phyloP scores from a whole-genome alignment of 2,113 vertebrate genomes.

The Ia io region DNA sequence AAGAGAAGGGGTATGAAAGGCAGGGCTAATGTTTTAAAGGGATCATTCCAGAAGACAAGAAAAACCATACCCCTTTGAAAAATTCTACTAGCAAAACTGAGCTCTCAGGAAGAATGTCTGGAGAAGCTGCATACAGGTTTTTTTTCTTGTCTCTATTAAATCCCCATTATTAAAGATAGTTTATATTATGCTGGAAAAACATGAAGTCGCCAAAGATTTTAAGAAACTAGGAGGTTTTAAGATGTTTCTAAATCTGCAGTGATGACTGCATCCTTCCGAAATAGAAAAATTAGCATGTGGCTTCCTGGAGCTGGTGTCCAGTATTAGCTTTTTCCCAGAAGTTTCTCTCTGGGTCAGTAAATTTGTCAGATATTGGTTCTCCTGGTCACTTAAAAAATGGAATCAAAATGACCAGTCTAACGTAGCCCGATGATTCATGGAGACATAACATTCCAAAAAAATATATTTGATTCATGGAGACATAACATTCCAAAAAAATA shows the following conservation, averaged over 20 bases:
- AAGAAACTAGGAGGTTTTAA: conserved; percentile 3
- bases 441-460: conserved; percentile 40
- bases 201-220: not conserved
- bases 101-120: not conserved
- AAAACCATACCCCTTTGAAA: not conserved
- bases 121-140: not conserved
- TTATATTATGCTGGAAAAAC: not conserved
- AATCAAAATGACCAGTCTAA: conserved; percentile 38
- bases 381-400: conserved; percentile 52
- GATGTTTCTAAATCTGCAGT: not conserved
- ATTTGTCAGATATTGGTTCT: conserved; percentile 48
- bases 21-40: not conserved
- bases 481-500: conserved; percentile 40
- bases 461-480: conserved; percentile 43
- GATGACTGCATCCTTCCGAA: not conserved
- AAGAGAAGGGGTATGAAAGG: not conserved
- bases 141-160: not conserved
- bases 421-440: conserved; percentile 53
- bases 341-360: conserved; percentile 29
- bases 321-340: conserved; percentile 29
- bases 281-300: not conserved
- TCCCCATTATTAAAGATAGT: not conserved
- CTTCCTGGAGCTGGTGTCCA: not conserved
- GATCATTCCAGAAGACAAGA: not conserved
- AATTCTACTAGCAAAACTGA: not conserved